Conservation (phyloP, 2,888 invertebrate genomes). For the Poecilobothrus nobilitatus region DNA sequence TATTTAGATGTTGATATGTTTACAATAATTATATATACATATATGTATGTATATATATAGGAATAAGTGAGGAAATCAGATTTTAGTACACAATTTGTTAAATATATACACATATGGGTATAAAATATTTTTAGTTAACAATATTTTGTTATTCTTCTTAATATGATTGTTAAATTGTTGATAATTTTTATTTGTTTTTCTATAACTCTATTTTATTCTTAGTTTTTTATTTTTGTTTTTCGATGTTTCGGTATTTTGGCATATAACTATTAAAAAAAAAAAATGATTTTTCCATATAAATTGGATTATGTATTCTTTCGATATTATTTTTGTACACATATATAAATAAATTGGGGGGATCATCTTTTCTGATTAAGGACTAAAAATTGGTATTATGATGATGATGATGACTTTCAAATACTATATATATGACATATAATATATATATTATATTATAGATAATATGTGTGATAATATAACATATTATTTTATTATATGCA, state of each 20-base stretch:
- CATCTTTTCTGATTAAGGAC: conserved; percentile 6
- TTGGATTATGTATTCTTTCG: background rate
- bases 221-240: background rate
- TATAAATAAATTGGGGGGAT: conserved; percentile 3
- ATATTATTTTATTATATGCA: background rate
- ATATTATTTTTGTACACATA: background rate
- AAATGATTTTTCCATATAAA: background rate
- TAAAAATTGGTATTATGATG: conserved; percentile 1
- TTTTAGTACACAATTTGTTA: too few species aligned
- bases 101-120: too few species aligned
- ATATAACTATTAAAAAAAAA: background rate
- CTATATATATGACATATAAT: too few species aligned
- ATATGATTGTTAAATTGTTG: background rate
- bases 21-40: too few species aligned
- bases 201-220: too few species aligned
- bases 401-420: background rate
- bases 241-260: background rate
- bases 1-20: background rate
- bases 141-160: background rate
- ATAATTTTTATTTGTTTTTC: background rate
- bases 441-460: too few species aligned
- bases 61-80: too few species aligned
- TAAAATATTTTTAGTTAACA: too few species aligned
- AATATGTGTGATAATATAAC: background rate
- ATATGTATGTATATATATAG: too few species aligned